A percentile compares a stretch with the other conserved stretches of the same genome.
Evolutionary conservation across 92 coral and sea anemone genomes (phyloP).

Genomic region (Virgularia gustaviana): DNA sequence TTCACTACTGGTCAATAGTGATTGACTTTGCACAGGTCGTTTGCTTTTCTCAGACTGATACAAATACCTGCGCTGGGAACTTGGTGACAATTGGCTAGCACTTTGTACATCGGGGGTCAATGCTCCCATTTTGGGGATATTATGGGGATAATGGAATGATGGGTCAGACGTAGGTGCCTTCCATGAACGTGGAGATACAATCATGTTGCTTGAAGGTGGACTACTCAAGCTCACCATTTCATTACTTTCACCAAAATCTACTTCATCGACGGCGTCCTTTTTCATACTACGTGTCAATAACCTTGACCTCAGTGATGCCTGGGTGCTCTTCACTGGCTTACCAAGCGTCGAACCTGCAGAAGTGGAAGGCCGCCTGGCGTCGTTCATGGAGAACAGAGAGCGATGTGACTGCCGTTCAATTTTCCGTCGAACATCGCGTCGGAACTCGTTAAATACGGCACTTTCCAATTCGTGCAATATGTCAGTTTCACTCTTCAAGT

Average conservation of each 20-base stretch:
- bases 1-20: neutral
- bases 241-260: conserved; percentile 11
- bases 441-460: conserved; percentile 95
- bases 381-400: conserved; percentile 24
- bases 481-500: conserved; percentile 68
- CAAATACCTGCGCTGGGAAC: neutral
- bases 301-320: neutral
- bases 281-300: neutral
- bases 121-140: neutral
- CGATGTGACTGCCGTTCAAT: conserved; percentile 62
- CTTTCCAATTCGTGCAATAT: conserved; percentile 76
- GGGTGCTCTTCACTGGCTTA: neutral
- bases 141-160: neutral
- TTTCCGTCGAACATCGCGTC: conserved; percentile 79
- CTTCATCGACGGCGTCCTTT: conserved; percentile 3
- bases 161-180: neutral
- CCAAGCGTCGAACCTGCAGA: too few relatives aligned
- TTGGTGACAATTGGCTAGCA: neutral
- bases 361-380: conserved; percentile 13
- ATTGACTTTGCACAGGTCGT: neutral
- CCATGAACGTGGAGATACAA: neutral
- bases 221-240: conserved; percentile 21
- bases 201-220: neutral
- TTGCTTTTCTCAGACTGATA: neutral
- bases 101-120: neutral